A percentile compares a stretch with the other conserved stretches of the same genome.
phyloP scores from a whole-genome alignment of 2,113 vertebrate genomes.

The Brachyistius frenatus region DNA sequence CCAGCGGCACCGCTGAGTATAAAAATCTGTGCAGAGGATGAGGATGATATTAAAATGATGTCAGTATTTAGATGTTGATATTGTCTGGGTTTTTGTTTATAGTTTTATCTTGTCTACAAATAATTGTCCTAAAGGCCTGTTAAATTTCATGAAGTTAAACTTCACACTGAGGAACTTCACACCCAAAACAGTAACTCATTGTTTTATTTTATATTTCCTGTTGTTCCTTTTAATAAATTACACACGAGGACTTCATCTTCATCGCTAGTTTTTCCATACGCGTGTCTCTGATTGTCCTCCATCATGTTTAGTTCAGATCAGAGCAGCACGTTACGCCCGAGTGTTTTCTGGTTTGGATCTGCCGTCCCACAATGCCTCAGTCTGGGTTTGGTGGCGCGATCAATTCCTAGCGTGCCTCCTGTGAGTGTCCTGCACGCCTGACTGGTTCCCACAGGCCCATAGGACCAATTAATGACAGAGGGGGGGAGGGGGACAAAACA shows the following conservation, averaged over 20 bases:
- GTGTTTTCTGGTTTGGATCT: constrained; percentile 22
- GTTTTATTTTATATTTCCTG: not conserved
- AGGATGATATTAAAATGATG: not conserved
- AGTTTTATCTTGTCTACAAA: not conserved
- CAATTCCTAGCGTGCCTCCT: constrained; percentile 41
- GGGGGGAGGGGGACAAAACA: not conserved
- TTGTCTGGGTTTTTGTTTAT: not conserved
- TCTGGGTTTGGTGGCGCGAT: constrained; percentile 41
- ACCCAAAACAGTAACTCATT: too few species aligned
- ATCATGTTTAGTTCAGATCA: not conserved
- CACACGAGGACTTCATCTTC: not conserved
- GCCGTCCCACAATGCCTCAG: constrained; percentile 12
- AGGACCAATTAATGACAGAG: constrained; percentile 17
- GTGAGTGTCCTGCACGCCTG: constrained; percentile 35
- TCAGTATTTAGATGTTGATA: not conserved
- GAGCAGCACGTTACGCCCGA: not conserved
- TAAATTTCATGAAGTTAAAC: too few species aligned
- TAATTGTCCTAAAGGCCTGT: not conserved
- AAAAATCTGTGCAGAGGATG: not conserved
- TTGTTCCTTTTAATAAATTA: not conserved
- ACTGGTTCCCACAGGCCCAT: constrained; percentile 25
- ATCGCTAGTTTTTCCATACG: not conserved
- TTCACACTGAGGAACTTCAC: not conserved
- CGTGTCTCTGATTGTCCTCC: not conserved
- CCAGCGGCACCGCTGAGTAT: not conserved